Percentiles rank a stretch among this genome's conserved stretches.
These are phyloP conservation scores for Caenorhabditis brenneri DNA, from an alignment of 1,140 invertebrate species.

Conservation along the genomic window DNA sequence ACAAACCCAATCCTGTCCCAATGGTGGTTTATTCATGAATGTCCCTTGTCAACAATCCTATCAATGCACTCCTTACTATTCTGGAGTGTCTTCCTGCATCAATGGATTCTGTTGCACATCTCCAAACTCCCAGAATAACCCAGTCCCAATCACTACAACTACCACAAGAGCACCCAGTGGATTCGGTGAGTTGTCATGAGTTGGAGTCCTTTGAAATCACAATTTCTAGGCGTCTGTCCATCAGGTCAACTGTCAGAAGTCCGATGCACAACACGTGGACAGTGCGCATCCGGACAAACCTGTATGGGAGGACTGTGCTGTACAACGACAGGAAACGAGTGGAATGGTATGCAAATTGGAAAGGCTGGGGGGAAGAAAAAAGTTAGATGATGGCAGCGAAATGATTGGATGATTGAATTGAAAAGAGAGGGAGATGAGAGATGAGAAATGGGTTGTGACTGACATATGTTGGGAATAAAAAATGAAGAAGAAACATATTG, in stretches of 20 bases:
- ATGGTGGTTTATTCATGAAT: constrained; percentile 56
- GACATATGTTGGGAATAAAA: background rate
- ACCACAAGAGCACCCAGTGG: constrained; percentile 11
- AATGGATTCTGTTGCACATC: constrained; percentile 46
- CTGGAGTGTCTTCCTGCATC: constrained; percentile 49
- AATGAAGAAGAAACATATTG: background rate
- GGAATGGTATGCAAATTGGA: constrained; percentile 29
- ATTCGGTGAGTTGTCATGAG: constrained; percentile 17
- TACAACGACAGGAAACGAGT: constrained; percentile 56
- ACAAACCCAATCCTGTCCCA: constrained; percentile 49
- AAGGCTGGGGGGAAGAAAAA: background rate
- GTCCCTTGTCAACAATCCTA: constrained; percentile 31
- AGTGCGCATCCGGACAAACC: constrained; percentile 50
- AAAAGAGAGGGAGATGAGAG: no score
- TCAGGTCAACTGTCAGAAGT: constrained; percentile 53
- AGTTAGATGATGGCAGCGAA: background rate
- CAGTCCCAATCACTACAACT: background rate
- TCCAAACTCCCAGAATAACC: background rate
- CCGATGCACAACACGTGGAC: constrained; percentile 47
- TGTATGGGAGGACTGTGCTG: constrained; percentile 65
- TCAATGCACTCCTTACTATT: constrained; percentile 45
- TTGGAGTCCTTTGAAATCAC: background rate
- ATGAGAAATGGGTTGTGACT: background rate
- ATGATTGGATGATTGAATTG: background rate
- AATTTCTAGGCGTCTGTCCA: constrained; percentile 37